phyloP scores from a whole-genome alignment of 2,797 vertebrate species.

The Salmo trutta region DNA sequence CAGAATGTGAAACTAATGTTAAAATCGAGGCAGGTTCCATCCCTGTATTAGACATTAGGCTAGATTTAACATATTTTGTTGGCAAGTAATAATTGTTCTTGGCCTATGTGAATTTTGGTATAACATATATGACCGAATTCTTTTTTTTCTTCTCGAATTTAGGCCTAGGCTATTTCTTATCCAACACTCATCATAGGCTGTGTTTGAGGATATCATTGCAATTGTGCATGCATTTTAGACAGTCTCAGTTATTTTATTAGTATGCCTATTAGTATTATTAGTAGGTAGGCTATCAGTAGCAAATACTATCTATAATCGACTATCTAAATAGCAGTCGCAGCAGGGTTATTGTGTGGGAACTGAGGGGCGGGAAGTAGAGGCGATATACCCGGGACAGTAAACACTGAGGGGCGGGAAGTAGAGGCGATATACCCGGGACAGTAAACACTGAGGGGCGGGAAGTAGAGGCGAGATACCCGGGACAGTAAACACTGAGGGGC shows the following conservation, averaged over 20 bases:
- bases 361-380: background rate
- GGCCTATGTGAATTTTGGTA: no score
- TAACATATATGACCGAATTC: background rate
- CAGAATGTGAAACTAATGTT: background rate
- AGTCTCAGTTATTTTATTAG: background rate
- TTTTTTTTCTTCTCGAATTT: background rate
- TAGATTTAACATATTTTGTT: background rate
- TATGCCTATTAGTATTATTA: background rate
- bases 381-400: background rate
- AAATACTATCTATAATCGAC: background rate
- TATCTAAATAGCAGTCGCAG: background rate
- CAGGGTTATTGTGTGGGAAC: slow-evolving; percentile 5
- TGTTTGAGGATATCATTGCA: background rate
- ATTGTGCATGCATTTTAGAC: background rate
- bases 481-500: background rate
- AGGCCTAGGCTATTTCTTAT: background rate
- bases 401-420: no score
- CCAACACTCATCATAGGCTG: no score
- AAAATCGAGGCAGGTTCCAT: background rate
- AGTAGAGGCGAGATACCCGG: slow-evolving; percentile 1
- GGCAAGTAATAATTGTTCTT: background rate
- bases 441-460: slow-evolving; percentile 4
- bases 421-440: background rate
- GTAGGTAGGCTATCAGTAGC: background rate
- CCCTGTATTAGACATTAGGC: background rate